Evolutionary conservation across 2,797 vertebrate species (phyloP).

Genomic region (Petrocephalus sullivani): DNA sequence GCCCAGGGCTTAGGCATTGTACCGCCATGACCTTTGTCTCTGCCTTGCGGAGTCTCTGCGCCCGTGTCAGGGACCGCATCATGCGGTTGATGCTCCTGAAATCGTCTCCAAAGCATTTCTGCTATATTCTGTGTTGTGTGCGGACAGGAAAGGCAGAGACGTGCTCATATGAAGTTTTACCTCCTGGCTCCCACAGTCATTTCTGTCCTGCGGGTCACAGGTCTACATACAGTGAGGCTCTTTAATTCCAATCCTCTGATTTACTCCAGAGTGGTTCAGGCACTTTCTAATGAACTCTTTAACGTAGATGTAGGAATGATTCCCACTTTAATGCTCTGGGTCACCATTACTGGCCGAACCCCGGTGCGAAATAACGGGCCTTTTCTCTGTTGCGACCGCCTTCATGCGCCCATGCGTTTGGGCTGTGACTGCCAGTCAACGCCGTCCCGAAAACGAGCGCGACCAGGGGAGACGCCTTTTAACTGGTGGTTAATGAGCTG

Average conservation of each 20-base stretch:
- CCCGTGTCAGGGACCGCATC: constrained; percentile 27
- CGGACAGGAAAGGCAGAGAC: constrained; percentile 53
- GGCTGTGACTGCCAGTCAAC: neutral
- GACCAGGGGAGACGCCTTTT: neutral
- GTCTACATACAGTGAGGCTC: neutral
- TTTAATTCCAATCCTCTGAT: neutral
- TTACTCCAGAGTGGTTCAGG: neutral
- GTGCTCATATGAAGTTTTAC: constrained; percentile 50
- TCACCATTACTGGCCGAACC: neutral
- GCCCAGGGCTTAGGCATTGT: constrained; percentile 53
- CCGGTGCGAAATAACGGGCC: constrained; percentile 32
- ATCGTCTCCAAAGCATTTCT: constrained; percentile 17
- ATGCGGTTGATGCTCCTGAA: neutral
- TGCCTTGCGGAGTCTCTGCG: constrained; percentile 37
- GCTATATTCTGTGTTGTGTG: constrained; percentile 30
- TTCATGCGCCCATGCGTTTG: neutral
- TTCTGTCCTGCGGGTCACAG: neutral
- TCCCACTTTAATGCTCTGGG: neutral
- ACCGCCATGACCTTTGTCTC: constrained; percentile 64
- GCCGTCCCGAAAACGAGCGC: neutral
- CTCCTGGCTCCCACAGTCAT: neutral
- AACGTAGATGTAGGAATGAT: neutral
- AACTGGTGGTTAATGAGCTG: constrained; percentile 20
- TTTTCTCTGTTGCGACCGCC: neutral
- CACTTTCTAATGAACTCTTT: neutral